Percentiles rank a stretch among this genome's conserved stretches.
Evolutionary conservation across 2,888 invertebrate species (phyloP).

Genomic region (Ennomos erosarius): DNA sequence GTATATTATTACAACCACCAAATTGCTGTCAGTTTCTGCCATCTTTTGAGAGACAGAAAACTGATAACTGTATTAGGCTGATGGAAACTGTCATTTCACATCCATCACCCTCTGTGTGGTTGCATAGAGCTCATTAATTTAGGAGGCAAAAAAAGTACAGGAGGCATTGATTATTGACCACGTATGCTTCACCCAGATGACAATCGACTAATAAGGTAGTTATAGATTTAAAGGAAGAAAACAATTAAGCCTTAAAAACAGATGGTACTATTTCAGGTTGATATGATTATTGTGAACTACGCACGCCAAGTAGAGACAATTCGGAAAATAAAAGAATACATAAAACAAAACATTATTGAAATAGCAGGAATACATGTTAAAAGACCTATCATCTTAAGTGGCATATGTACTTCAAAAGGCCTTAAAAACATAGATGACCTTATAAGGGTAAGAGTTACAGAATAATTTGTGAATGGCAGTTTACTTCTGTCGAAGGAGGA

Average conservation of each 20-base stretch:
- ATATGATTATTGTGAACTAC: slow-evolving; percentile 57
- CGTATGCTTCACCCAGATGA: too few relatives aligned
- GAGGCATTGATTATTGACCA: too few relatives aligned
- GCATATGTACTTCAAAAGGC: slow-evolving; percentile 51
- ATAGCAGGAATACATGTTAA: slow-evolving; percentile 35
- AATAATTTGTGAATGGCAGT: not conserved
- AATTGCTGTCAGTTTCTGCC: not conserved
- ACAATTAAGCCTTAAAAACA: too few relatives aligned
- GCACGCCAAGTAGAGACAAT: slow-evolving; percentile 47
- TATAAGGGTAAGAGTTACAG: slow-evolving; percentile 45
- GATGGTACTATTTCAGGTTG: slow-evolving; percentile 48
- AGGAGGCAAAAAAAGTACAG: too few relatives aligned
- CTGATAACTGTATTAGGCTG: too few relatives aligned
- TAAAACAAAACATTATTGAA: slow-evolving; percentile 17
- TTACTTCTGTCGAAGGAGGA: too few relatives aligned
- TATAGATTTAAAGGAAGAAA: too few relatives aligned
- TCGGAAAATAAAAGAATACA: slow-evolving; percentile 45
- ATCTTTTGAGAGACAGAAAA: too few relatives aligned
- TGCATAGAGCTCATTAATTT: too few relatives aligned
- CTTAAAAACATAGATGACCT: slow-evolving; percentile 56
- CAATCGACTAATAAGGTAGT: too few relatives aligned
- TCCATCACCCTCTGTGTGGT: too few relatives aligned
- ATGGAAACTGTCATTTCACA: too few relatives aligned
- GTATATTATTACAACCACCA: slow-evolving; percentile 36
- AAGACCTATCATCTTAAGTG: slow-evolving; percentile 51